Conservation (phyloP, 23 tunicate genomes). For the Botrylloides violaceus region DNA sequence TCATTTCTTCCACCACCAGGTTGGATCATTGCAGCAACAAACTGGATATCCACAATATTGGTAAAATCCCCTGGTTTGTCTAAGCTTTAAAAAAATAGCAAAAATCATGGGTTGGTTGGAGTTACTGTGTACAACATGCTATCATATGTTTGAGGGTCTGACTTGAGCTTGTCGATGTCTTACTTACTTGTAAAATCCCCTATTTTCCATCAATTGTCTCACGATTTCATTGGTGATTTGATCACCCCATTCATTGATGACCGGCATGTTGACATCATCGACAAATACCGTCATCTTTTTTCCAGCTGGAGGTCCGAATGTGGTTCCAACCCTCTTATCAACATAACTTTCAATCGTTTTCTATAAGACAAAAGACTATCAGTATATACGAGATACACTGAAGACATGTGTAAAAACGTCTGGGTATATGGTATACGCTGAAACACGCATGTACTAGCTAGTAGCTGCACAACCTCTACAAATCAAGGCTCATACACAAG, state of each 20-base stretch:
- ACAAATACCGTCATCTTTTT: constrained; percentile 98
- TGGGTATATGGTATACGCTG: too few species aligned
- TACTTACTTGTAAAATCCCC: constrained; percentile 65
- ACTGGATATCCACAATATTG: constrained; percentile 89
- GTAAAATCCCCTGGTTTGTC: constrained; percentile 96
- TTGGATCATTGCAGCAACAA: constrained; percentile 98
- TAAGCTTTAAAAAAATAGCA: constrained; percentile 34
- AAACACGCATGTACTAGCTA: too few species aligned
- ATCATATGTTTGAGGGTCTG: too few species aligned
- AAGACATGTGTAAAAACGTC: too few species aligned
- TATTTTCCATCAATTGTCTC: constrained; percentile 74
- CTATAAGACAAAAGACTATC: constrained; percentile 14
- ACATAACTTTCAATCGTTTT: constrained; percentile 93
- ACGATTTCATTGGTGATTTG: constrained; percentile 98
- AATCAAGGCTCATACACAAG: too few species aligned
- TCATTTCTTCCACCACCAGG: constrained; percentile 98
- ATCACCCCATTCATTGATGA: constrained; percentile 98
- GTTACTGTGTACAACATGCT: too few species aligned
- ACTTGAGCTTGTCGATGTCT: too few species aligned
- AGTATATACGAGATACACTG: neutral
- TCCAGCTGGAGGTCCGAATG: constrained; percentile 97
- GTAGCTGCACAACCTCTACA: too few species aligned
- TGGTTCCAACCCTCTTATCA: constrained; percentile 95
- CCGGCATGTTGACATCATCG: constrained; percentile 97
- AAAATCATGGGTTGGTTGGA: neutral